Conservation (phyloP, 2,113 vertebrate species). For the Lontra canadensis region DNA sequence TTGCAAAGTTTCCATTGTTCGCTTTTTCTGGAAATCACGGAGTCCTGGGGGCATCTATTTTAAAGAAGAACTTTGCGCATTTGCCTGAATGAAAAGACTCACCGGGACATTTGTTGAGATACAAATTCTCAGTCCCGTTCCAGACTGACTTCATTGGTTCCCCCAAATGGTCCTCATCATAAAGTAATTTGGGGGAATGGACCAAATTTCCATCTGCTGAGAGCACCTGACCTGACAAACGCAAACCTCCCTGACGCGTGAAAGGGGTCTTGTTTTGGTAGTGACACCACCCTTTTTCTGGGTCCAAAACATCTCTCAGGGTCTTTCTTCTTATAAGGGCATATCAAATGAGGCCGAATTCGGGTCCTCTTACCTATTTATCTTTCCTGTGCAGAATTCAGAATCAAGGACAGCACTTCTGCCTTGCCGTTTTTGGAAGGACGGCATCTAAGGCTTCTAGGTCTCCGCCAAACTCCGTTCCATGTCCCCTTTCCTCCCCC, state of each 20-base stretch:
- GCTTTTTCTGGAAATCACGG: not conserved
- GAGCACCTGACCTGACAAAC: not conserved
- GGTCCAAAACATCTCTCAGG: not conserved
- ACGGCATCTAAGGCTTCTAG: not conserved
- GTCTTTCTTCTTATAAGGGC: not conserved
- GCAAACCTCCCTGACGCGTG: not conserved
- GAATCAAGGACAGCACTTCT: slow-evolving; percentile 46
- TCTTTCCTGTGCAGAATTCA: slow-evolving; percentile 19
- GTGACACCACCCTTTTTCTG: not conserved
- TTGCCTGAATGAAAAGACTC: not conserved
- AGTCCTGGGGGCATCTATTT: not conserved
- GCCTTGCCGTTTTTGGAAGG: not conserved
- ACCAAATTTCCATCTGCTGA: not conserved
- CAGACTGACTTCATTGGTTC: not conserved
- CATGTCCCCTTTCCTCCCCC: accelerated
- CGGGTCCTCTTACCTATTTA: not conserved
- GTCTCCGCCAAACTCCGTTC: not conserved
- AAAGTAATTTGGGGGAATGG: not conserved
- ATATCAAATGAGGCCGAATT: not conserved
- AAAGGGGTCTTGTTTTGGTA: not conserved
- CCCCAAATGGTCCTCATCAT: not conserved
- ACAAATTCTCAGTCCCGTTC: not conserved
- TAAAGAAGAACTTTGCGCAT: not conserved
- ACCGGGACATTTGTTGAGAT: not conserved
- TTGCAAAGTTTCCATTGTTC: not conserved